A percentile compares a stretch with the other conserved stretches of the same genome.
Conservation (phyloP, 1,140 invertebrate species). For the Pteromalus puparum region DNA sequence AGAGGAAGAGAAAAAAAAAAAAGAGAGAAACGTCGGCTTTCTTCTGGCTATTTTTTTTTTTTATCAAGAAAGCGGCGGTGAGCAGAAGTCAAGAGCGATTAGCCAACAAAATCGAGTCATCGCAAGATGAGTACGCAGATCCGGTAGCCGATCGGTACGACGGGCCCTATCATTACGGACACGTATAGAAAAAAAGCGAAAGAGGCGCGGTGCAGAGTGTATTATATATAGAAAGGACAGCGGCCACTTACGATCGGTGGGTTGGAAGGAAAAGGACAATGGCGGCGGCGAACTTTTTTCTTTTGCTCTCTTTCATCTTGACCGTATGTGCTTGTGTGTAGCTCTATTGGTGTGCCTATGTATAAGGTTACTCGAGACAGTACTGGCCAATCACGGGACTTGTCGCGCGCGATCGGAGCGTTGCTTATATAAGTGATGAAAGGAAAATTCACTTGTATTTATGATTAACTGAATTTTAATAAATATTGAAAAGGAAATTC, state of each 20-base stretch:
- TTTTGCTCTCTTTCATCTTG: neutral
- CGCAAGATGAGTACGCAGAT: conserved; percentile 3
- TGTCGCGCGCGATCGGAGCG: neutral
- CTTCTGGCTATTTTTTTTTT: neutral
- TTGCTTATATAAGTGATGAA: no score
- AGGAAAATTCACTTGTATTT: no score
- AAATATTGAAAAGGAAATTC: no score
- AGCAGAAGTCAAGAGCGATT: conserved; percentile 16
- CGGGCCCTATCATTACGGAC: neutral
- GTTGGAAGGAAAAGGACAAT: neutral
- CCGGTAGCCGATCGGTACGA: conserved; percentile 5
- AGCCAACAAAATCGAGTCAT: neutral
- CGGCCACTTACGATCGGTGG: neutral
- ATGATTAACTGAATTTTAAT: no score
- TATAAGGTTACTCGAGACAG: neutral
- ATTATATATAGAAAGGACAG: neutral
- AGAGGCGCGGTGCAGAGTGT: no score
- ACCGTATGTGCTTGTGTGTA: neutral
- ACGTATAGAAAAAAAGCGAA: neutral
- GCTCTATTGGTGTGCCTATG: neutral
- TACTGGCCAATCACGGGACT: conserved; percentile 1
- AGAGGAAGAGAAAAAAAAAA: neutral
- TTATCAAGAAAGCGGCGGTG: neutral
- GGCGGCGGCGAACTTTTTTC: neutral
- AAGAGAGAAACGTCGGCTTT: conserved; percentile 7